Base-by-base conservation (phyloP, 2,797 vertebrate genomes). In the Anguilla megastoma region DNA sequence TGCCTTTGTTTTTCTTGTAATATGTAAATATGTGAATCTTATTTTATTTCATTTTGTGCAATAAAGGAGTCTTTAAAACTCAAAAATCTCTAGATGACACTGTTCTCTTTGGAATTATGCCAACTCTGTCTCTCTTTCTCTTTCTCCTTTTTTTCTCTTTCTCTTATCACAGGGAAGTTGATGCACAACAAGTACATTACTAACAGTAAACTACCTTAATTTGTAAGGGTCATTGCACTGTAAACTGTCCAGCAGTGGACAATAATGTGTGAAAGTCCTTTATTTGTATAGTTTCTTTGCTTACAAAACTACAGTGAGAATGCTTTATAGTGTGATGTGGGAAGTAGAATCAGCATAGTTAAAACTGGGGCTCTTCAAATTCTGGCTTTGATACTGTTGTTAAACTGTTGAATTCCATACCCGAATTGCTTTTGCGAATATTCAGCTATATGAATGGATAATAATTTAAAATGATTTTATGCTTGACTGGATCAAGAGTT, bases 161-260 rank as follows among this genome's bases (percentile, higher is more conserved):
- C 90, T 87, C 93, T 95, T 95, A 95, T 95, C 94, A 82, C 88
- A 90, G 84, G 88, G 86, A 24, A 92, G 88, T 94, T 95, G 94
- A 91, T 92, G 2, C 89, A 87, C 91, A 89, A 30, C 18, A 90
- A 45, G 88, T 88, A 89, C 90, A 92, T 89, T 91, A 92, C 86
- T 93, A 92, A 94, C 82, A 45, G 91, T 48, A 2, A 52, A 52
- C 50, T 52, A 52, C 41, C 41, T 52, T 52, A 52, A 52, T 52
- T 52, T 52, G 50, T 89, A 91, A 86, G 93, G 90, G 91, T 89
- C 92, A 18, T 87, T 88, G 89, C 90, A 92, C 92, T 94, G 91
- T 92, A 90, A 92, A 94, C 93, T 93, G 93, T 93, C 90, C 90
- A 50, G 89, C 90, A 87, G 92, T n/a, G 27, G 90, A 89, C 91